Evolutionary conservation across 2,113 vertebrate genomes (phyloP), one percentile per base, ranked within the genome.

Genomic region (Gavia stellata): DNA sequence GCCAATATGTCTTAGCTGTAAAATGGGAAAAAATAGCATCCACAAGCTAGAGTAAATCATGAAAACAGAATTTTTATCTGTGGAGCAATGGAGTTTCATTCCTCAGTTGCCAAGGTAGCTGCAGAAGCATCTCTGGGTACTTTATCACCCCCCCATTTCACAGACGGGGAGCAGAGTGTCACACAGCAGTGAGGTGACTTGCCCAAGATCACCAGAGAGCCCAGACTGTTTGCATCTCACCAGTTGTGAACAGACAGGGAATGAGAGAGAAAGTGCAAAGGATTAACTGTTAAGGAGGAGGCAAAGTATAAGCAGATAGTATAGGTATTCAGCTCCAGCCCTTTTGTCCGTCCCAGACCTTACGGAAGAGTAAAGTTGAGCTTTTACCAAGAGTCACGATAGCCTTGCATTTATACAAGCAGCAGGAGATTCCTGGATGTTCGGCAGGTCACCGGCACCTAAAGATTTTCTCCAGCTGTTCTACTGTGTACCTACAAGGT

Each of bases 381-480:
- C 8, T 83, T 68, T 61, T 73, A 45, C 66, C 1, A 0, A 0
- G 3, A 59, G 12, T 17, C 1, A 1, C 21, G 45, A 67, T 14
- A 79, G 25, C 11, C 17, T 77, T 47, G 11, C 1, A 2, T 38
- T 77, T 59, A 23, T 9, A 42, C 12, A 52, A 45, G 44, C 40
- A 70, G 15, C 29, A 71, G 50, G 20, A 86, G 4, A 18, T 62
- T n/a, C 21, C 28, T 55, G 34, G 28, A 12, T 0, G 2, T 53
- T 15, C 33, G 44, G 38, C 29, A 68, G 6, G 15, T 79, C 50
- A 34, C 10, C 11, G 34, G 7, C 21, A 29, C 5, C 55, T 29
- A 15, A 44, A 40, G 31, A n/a, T 49, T 55, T 85, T 79, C 42
- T 87, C 13, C 55, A 62, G 36, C 34, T 81, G 19, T 62, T 90